phyloP scores from a whole-genome alignment of 2,888 invertebrate species.

The Dugesia japonica region DNA sequence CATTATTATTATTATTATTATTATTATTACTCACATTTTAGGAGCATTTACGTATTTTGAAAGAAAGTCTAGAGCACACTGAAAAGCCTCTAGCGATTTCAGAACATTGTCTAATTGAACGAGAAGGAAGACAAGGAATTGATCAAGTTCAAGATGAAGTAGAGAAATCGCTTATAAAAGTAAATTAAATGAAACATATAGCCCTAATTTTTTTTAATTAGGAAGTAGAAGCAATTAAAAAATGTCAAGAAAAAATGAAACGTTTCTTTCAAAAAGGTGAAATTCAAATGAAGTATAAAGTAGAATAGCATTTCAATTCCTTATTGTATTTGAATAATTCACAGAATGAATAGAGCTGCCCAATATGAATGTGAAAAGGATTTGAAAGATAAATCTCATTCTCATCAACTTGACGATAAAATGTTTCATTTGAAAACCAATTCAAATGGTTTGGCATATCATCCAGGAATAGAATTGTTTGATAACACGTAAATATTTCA shows the following conservation, averaged over 20 bases:
- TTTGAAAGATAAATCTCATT: slow-evolving; percentile 70
- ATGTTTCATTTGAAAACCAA: slow-evolving; percentile 45
- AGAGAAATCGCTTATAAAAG: slow-evolving; percentile 63
- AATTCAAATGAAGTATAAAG: slow-evolving; percentile 49
- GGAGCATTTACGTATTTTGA: slow-evolving; percentile 52
- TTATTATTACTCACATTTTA: slow-evolving; percentile 43
- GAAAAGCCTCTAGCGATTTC: slow-evolving; percentile 75
- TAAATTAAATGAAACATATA: slow-evolving; percentile 36
- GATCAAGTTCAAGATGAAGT: slow-evolving; percentile 77
- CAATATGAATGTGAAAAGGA: slow-evolving; percentile 70
- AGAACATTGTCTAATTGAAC: slow-evolving; percentile 77
- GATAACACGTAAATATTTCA: slow-evolving; percentile 45
- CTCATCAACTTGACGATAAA: slow-evolving; percentile 50
- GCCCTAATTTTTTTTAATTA: slow-evolving; percentile 36
- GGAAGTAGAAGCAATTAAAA: slow-evolving; percentile 66
- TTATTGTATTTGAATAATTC: neutral
- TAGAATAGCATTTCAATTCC: neutral
- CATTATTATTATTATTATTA: too few relatives aligned
- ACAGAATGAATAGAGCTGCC: slow-evolving; percentile 45
- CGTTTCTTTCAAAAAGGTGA: slow-evolving; percentile 56
- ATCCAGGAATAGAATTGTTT: slow-evolving; percentile 45
- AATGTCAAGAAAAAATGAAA: slow-evolving; percentile 62
- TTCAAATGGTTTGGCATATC: slow-evolving; percentile 43
- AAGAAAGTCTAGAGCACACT: slow-evolving; percentile 59
- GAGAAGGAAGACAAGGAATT: slow-evolving; percentile 70